A percentile compares a stretch with the other conserved stretches of the same genome.
These are phyloP conservation scores for Erithacus rubecula DNA, from an alignment of 2,797 vertebrate species.

Conservation along the genomic window DNA sequence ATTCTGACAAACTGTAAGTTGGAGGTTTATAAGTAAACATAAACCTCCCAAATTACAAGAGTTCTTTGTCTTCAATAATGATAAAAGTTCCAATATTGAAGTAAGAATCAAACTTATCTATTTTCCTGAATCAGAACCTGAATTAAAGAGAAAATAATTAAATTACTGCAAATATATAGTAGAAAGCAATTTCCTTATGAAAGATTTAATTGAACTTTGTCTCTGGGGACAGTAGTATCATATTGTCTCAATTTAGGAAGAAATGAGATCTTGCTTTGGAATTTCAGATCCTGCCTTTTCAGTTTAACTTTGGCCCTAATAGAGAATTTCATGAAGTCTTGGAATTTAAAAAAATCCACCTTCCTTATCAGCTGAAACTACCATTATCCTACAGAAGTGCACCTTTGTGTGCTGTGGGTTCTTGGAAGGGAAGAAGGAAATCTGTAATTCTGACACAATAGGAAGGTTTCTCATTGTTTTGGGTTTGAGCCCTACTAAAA, in stretches of 20 bases:
- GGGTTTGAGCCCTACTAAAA: not conserved
- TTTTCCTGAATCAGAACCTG: not conserved
- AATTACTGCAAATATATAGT: not conserved
- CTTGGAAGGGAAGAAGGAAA: not conserved
- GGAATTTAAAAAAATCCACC: not conserved
- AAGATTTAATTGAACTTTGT: not conserved
- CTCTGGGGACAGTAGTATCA: not conserved
- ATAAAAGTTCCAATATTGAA: not conserved
- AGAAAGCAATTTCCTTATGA: not conserved
- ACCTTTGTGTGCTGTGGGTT: not conserved
- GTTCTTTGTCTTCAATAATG: not conserved
- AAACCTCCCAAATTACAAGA: rapidly evolving
- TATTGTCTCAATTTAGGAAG: not conserved
- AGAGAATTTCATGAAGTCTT: not conserved
- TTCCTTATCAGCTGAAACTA: not conserved
- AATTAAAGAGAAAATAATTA: not conserved
- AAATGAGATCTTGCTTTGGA: not conserved
- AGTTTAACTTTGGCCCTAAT: not conserved
- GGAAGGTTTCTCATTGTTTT: not conserved
- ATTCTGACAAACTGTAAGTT: not conserved
- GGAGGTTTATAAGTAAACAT: not conserved
- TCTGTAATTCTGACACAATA: not conserved
- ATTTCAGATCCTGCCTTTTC: not conserved
- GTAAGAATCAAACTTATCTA: not conserved
- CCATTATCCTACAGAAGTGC: not conserved